Conservation (phyloP, 2,888 invertebrate genomes). For the Lysandra coridon region DNA sequence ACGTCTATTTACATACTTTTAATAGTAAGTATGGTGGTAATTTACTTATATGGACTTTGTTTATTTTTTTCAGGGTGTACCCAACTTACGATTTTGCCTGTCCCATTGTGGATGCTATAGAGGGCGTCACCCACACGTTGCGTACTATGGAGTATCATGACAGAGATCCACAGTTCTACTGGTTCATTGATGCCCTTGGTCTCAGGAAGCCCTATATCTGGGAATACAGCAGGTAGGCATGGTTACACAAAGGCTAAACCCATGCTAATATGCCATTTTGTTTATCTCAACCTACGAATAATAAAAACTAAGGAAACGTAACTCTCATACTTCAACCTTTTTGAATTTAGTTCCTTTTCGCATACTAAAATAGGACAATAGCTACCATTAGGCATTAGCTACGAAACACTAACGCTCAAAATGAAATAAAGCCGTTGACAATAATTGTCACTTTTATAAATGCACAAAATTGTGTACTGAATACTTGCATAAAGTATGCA, state of each 20-base stretch:
- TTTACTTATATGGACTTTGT: background rate
- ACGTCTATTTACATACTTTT: background rate
- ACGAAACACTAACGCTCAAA: too few species aligned
- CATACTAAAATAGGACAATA: too few species aligned
- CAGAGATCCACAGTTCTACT: slow-evolving; percentile 98
- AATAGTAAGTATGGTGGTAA: background rate
- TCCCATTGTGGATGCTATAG: slow-evolving; percentile 98
- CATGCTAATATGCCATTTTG: too few species aligned
- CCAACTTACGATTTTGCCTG: slow-evolving; percentile 99
- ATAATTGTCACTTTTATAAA: too few species aligned
- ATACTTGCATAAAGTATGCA: too few species aligned
- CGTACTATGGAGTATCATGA: slow-evolving; percentile 99
- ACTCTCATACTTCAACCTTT: too few species aligned
- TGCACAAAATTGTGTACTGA: too few species aligned
- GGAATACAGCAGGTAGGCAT: slow-evolving; percentile 89
- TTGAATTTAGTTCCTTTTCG: too few species aligned
- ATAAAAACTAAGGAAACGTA: too few species aligned
- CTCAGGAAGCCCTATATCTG: slow-evolving; percentile 96
- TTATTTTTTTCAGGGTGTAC: slow-evolving; percentile 86
- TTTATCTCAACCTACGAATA: too few species aligned
- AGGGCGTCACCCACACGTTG: slow-evolving; percentile 98
- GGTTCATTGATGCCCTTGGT: slow-evolving; percentile 94
- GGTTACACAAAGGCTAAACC: background rate
- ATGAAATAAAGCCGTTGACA: too few species aligned
- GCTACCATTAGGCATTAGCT: too few species aligned